phyloP scores from a whole-genome alignment of 1,140 invertebrate species.

The Hypothenemus hampei region DNA sequence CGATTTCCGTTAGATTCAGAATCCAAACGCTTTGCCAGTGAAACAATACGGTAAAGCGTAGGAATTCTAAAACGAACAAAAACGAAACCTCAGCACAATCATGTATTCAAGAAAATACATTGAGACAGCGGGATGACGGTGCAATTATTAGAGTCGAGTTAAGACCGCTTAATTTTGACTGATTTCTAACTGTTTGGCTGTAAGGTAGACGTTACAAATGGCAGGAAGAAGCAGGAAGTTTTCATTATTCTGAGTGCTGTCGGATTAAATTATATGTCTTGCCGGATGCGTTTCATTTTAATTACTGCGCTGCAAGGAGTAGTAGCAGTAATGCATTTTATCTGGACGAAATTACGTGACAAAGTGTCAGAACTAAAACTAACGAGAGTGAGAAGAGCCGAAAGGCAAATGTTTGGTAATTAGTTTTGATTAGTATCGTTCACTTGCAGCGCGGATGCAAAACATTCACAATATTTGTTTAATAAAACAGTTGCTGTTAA shows the following conservation, averaged over 20 bases:
- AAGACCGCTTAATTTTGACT: conserved; percentile 1
- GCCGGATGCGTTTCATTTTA: conserved; percentile 17
- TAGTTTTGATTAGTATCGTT: no score
- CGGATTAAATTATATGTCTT: conserved; percentile 24
- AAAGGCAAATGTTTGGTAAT: no score
- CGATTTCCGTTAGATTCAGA: conserved; percentile 63
- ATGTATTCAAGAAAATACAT: neutral
- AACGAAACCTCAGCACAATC: conserved; percentile 31
- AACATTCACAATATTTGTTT: no score
- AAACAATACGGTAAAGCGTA: conserved; percentile 65
- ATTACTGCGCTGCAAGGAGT: no score
- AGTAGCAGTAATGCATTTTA: no score
- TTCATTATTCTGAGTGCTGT: conserved; percentile 19
- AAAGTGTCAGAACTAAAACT: no score
- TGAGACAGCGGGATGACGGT: neutral
- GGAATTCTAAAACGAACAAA: conserved; percentile 70
- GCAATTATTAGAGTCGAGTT: no score
- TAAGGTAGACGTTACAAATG: conserved; percentile 8
- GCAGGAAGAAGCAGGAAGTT: no score
- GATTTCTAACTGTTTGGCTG: conserved; percentile 11
- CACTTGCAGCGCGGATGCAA: no score
- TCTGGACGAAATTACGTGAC: no score
- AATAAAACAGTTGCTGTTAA: no score
- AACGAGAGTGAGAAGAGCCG: no score
- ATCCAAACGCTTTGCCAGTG: conserved; percentile 73